Percentiles rank a stretch among this genome's conserved stretches.
Conservation (phyloP, 2,113 vertebrate species). For the Indicator indicator region DNA sequence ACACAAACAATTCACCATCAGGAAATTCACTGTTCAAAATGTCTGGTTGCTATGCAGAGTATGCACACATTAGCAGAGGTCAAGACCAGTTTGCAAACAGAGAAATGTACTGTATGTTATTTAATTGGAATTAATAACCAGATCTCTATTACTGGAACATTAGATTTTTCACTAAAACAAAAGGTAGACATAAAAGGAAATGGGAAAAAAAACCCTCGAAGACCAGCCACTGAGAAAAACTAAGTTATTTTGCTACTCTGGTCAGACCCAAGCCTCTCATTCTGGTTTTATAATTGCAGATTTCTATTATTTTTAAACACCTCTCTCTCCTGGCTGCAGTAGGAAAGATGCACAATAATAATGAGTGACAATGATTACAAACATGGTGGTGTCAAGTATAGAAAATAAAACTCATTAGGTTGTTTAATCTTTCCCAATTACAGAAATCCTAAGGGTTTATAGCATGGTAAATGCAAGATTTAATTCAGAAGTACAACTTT, state of each 20-base stretch:
- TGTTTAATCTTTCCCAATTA: not conserved
- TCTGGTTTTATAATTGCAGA: slow-evolving; percentile 26
- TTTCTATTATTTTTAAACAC: slow-evolving; percentile 31
- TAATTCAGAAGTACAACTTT: not conserved
- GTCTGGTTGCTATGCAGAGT: not conserved
- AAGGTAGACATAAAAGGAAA: not conserved
- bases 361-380: not conserved
- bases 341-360: not conserved
- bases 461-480: not conserved
- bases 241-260: not conserved
- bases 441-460: not conserved
- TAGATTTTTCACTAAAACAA: not conserved
- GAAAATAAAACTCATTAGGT: not conserved
- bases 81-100: not conserved
- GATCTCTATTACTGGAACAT: not conserved
- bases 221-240: not conserved
- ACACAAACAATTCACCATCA: not conserved
- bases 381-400: not conserved
- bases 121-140: not conserved
- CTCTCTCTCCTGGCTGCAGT: slow-evolving; percentile 26
- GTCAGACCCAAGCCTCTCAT: not conserved
- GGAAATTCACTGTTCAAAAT: not conserved
- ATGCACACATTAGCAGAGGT: not conserved
- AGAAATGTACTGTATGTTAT: not conserved
- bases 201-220: not conserved